Conservation (phyloP, 2,797 vertebrate species). For the Poecilia velifera region DNA sequence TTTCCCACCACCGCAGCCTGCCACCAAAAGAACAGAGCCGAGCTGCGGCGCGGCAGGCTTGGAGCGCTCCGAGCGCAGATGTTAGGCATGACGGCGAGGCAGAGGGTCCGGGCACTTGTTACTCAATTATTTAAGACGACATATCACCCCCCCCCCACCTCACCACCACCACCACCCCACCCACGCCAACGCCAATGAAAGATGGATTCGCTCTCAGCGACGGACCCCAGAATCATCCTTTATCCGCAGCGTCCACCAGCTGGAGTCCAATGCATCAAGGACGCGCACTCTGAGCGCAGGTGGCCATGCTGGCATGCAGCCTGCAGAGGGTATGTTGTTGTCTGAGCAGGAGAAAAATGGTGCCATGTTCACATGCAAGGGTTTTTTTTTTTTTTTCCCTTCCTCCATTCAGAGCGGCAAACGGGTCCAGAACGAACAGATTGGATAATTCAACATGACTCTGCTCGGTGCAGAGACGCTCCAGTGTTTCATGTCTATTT, state of each 20-base stretch:
- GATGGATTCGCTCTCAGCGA: conserved; percentile 81
- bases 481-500: conserved; percentile 5
- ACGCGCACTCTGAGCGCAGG: conserved; percentile 30
- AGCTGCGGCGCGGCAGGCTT: conserved; percentile 54
- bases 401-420: conserved; percentile 26
- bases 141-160: conserved; percentile 58
- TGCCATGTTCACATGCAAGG: conserved; percentile 31
- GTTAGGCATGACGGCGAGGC: conserved; percentile 63
- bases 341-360: conserved; percentile 36
- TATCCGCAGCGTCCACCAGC: conserved; percentile 77
- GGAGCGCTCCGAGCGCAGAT: conserved; percentile 71
- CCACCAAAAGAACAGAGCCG: conserved; percentile 63
- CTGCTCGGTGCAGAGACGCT: not conserved
- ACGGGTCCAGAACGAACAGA: conserved; percentile 20
- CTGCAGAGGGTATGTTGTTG: conserved; percentile 16
- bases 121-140: conserved; percentile 85
- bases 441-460: conserved; percentile 36
- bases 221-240: conserved; percentile 77
- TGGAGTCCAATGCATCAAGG: conserved; percentile 55
- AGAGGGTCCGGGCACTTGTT: conserved; percentile 80
- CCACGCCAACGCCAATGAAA: conserved; percentile 67
- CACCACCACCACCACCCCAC: conserved; percentile 54
- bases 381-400: not conserved
- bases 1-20: conserved; percentile 42
- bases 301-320: conserved; percentile 48